Evolutionary conservation across 2,113 vertebrate species (phyloP).

Genomic region (Albula glossodonta): DNA sequence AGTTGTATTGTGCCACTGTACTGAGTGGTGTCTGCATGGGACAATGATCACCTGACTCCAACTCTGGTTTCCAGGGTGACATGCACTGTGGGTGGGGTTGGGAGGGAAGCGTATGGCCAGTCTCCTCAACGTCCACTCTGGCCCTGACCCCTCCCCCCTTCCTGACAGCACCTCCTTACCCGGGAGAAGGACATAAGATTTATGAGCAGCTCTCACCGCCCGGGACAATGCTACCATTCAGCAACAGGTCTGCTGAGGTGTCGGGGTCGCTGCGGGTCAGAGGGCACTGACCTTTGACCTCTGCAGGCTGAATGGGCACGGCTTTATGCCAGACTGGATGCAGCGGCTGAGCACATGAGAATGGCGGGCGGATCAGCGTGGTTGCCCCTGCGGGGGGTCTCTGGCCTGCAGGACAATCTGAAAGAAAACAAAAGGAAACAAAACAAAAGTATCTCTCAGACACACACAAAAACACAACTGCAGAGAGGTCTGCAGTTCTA

Average conservation of each 20-base stretch:
- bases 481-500: not conserved
- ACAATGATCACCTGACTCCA: not conserved
- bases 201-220: not conserved
- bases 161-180: not conserved
- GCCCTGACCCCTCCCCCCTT: not conserved
- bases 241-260: conserved; percentile 1
- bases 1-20: not conserved
- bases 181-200: not conserved
- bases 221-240: conserved; percentile 8
- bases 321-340: not conserved
- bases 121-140: not conserved
- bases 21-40: not conserved
- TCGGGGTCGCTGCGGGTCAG: not conserved
- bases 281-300: conserved; percentile 9
- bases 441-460: not conserved
- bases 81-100: not conserved
- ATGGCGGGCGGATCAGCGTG: not conserved
- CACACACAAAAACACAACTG: not conserved
- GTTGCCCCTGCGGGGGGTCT: not conserved
- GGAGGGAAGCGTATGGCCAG: not conserved
- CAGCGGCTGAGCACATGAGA: not conserved
- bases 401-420: not conserved
- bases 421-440: conserved; percentile 1
- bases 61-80: not conserved
- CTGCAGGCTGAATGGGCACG: not conserved